A percentile compares a stretch with the other conserved stretches of the same genome.
Evolutionary conservation across 2,888 invertebrate species (phyloP).

Genomic region (Gymnocheta viridis): DNA sequence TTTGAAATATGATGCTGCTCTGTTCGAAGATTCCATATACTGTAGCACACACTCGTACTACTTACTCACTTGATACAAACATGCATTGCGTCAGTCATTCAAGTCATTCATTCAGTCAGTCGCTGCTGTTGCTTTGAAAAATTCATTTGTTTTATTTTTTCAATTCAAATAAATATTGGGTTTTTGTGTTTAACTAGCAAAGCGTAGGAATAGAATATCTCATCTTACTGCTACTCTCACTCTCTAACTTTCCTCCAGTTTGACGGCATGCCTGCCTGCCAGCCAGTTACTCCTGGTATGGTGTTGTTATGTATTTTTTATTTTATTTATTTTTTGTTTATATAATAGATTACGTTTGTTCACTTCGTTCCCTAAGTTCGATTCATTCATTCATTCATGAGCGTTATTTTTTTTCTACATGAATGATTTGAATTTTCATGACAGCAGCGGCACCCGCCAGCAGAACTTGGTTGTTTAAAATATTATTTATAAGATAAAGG

Average conservation of each 20-base stretch:
- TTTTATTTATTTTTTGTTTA: constrained; percentile 8
- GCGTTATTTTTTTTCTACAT: constrained; percentile 31
- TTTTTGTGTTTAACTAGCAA: constrained; percentile 56
- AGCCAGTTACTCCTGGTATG: constrained; percentile 2
- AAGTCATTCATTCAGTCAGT: not conserved
- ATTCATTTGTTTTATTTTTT: constrained; percentile 22
- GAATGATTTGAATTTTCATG: constrained; percentile 58
- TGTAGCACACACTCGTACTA: constrained; percentile 25
- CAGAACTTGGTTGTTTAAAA: constrained; percentile 33
- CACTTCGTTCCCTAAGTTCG: constrained; percentile 18
- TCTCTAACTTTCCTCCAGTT: constrained; percentile 10
- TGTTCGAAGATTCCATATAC: constrained; percentile 17
- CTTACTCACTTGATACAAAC: not conserved
- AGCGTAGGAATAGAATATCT: constrained; percentile 56
- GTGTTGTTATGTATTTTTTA: constrained; percentile 8
- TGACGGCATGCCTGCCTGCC: not conserved
- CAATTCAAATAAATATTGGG: constrained; percentile 35
- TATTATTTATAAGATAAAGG: constrained; percentile 34
- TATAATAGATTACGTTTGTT: constrained; percentile 45
- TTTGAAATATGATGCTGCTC: constrained; percentile 37
- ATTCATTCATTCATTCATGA: constrained; percentile 56
- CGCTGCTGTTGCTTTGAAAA: not conserved
- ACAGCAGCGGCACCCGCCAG: constrained; percentile 1
- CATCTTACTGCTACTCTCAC: constrained; percentile 30
- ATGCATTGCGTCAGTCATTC: not conserved